Evolutionary conservation across 2,797 vertebrate species (phyloP), one percentile per base, ranked within the genome.

Genomic region (Poeciliopsis presidionis): DNA sequence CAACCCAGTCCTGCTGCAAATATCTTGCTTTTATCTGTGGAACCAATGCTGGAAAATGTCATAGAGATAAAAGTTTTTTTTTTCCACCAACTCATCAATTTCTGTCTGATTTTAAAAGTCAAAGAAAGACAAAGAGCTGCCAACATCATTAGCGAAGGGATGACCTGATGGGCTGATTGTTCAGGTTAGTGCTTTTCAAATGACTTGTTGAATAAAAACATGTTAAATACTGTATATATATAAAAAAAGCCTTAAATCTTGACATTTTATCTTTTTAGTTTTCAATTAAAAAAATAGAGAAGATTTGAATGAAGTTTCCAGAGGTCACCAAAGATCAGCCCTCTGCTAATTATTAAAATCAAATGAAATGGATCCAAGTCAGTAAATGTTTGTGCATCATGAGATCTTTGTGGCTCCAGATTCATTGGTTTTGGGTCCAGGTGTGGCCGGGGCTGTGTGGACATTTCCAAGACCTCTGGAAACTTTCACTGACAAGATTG

Each of bases 131-230:
- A 16, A 46, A 30, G 8, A 72, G n/a, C 70, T 11, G 18, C 70
- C 28, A 11, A 41, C 11, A 25, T 4, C 51, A 20, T 33, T 20
- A 51, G 45, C 1, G 6, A n/a, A 43, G 30, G 13, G 28, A 33
- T 0, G 28, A 45, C 13, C 74, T 22, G 57, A 36, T 43, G 18
- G 53, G 51, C 36, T 2, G 51, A 72, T 71, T 39, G 2, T 16
- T 57, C 53, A 12, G 73, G 70, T 70, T 39, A 39, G 28, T 55
- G 41, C 5, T 59, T 69, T 43, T 72, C 18, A 49, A 69, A 51
- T 8, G 33, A 51, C 51, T 41, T 67, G 13, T 76, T 67, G 61
- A 39, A 67, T 76, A 69, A 76, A 76, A 51, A 49, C 5, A 4
- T 67, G 5, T 57, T 57, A 69, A 79, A 73, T 61, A 49, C n/a